Conservation (phyloP, 2,888 invertebrate species). For the Iphiclides podalirius region DNA sequence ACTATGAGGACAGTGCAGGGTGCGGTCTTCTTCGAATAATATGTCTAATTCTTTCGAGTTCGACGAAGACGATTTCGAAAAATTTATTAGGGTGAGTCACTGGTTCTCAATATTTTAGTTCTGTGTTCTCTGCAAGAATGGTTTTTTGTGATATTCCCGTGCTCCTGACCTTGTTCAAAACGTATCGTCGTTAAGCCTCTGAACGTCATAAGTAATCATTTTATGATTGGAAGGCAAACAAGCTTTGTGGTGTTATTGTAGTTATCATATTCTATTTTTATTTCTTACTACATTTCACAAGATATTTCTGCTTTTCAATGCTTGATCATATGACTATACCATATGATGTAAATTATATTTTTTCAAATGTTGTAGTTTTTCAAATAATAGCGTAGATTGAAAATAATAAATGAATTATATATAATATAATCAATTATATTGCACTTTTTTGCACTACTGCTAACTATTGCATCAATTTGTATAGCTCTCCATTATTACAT, state of each 20-base stretch:
- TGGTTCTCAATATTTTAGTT: no score
- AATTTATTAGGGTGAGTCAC: constrained; percentile 22
- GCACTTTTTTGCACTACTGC: no score
- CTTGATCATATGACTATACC: no score
- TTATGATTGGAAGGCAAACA: background rate
- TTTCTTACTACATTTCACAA: background rate
- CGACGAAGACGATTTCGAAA: constrained; percentile 22
- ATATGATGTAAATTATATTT: no score
- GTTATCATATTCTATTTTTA: background rate
- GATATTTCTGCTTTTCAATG: no score
- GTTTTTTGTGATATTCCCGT: background rate
- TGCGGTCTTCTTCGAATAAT: constrained; percentile 8
- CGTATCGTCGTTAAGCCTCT: constrained; percentile 2
- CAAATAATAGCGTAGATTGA: no score
- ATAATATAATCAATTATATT: no score
- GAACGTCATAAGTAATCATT: constrained; percentile 3
- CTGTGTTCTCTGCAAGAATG: no score
- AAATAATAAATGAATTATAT: background rate
- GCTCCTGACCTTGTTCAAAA: constrained; percentile 11
- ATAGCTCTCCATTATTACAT: no score
- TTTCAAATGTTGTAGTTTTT: no score
- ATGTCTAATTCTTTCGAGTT: constrained; percentile 23
- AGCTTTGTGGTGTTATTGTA: constrained; percentile 6
- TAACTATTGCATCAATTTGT: no score
- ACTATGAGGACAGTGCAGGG: constrained; percentile 10